Base-by-base conservation (phyloP, 2,888 invertebrate genomes). In the Yponomeuta cagnagella region DNA sequence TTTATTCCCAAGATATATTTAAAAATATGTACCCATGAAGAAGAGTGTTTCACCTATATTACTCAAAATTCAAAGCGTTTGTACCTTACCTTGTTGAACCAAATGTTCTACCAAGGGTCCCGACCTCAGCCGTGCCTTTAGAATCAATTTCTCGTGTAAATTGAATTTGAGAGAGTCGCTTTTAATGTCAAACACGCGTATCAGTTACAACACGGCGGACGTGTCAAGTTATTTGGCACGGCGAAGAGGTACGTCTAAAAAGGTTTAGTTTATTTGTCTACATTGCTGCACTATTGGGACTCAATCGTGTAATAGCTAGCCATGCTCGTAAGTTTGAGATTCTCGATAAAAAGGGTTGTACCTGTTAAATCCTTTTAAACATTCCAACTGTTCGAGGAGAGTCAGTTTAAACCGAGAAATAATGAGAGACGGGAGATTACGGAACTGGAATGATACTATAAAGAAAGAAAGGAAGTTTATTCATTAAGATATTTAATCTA, bases 291-390 rank as follows among this genome's bases (percentile, higher is more conserved):
- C 68, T 68, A 68, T 68, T 80, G 78, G 79, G 84, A 86, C 85
- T 84, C 84, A 82, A 82, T 81, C 83, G 76, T 81, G 80, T 83
- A 80, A 83, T 82, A 81, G 81, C 77, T 75, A 72, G 77, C 75
- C 74, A 73, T 74, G 76, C 71, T 74, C 77, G 76, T 80, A 82
- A 82, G 77, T 81, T 82, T 80, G 80, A 77, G 77, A 74, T 77
- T 77, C 80, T 84, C 84, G 82, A 85, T 87, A 82, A 83, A 83
- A 84, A 87, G 86, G 83, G 48, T 10, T 23, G 8, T 68, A 52
- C 68, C 52, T 31, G 31, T 52, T 15, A 1, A n/a, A 64, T 10
- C 5, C 12, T n/a, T 58, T 12, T 15, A 15, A 58, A 15, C 8
- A 43, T 4, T 33, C 33, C 33, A 5, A 33, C 33, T 33, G 2